Percentiles rank a stretch among this genome's conserved stretches.
Evolutionary conservation across 2,888 invertebrate species (phyloP).

Genomic region (Zele albiditarsus): DNA sequence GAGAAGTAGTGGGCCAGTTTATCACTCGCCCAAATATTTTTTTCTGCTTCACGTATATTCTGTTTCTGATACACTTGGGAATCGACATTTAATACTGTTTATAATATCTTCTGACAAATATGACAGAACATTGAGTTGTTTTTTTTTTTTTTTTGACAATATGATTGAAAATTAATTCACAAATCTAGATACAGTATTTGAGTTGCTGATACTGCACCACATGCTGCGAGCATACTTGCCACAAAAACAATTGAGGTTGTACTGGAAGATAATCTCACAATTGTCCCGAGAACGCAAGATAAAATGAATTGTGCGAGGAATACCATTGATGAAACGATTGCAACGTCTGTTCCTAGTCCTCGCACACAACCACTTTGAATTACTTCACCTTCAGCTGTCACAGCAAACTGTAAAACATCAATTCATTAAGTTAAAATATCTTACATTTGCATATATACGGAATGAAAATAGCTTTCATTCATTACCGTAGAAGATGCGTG

Average conservation of each 20-base stretch:
- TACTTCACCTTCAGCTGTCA: constrained; percentile 75
- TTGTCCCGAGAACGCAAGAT: constrained; percentile 89
- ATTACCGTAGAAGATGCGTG: constrained; percentile 91
- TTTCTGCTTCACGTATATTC: no score
- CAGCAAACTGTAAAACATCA: constrained; percentile 76
- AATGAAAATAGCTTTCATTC: constrained; percentile 28
- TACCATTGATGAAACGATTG: constrained; percentile 95
- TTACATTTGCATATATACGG: neutral
- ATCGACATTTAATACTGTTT: no score
- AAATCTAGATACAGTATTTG: constrained; percentile 92
- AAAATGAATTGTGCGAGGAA: constrained; percentile 95
- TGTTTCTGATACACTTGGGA: no score
- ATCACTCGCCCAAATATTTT: no score
- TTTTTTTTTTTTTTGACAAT: no score
- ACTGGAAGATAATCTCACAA: constrained; percentile 86
- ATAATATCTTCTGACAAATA: no score
- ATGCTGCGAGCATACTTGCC: constrained; percentile 88
- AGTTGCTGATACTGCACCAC: constrained; percentile 89
- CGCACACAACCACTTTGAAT: constrained; percentile 80
- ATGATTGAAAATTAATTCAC: constrained; percentile 70
- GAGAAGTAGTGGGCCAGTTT: no score
- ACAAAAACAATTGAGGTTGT: constrained; percentile 92
- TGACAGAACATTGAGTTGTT: no score
- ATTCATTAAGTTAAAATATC: neutral
- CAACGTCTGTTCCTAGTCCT: constrained; percentile 95